A percentile compares a stretch with the other conserved stretches of the same genome.
phyloP scores from a whole-genome alignment of 2,797 vertebrate species.

The Microctenopoma lineatum region DNA sequence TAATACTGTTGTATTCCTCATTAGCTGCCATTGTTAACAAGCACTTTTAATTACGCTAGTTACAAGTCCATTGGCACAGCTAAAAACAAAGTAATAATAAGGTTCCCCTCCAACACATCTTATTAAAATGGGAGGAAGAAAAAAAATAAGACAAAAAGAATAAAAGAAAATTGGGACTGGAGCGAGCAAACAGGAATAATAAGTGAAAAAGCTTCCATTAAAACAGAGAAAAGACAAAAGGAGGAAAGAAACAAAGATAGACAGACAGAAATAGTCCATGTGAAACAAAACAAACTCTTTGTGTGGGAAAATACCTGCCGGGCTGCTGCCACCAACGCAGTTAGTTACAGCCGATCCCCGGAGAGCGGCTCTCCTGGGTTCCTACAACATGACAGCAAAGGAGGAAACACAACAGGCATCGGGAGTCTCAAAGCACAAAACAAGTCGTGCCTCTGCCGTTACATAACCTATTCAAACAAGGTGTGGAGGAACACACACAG shows the following conservation, averaged over 20 bases:
- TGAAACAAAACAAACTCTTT: conserved; percentile 70
- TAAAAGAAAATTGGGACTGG: conserved; percentile 41
- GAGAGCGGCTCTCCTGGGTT: conserved; percentile 62
- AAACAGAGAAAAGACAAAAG: conserved; percentile 29
- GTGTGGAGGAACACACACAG: conserved; percentile 72
- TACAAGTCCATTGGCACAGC: conserved; percentile 88
- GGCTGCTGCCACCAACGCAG: conserved; percentile 57
- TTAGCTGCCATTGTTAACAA: conserved; percentile 95
- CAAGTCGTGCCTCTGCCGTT: conserved; percentile 51
- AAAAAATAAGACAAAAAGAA: conserved; percentile 14
- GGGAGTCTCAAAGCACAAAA: conserved; percentile 64
- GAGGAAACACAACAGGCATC: conserved; percentile 51
- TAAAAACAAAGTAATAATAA: conserved; percentile 72
- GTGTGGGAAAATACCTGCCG: conserved; percentile 76
- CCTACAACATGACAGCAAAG: conserved; percentile 59
- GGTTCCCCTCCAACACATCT: conserved; percentile 60
- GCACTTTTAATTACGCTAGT: conserved; percentile 93
- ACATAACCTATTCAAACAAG: conserved; percentile 66
- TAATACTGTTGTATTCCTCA: conserved; percentile 92
- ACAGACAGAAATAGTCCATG: conserved; percentile 54
- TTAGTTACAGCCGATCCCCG: conserved; percentile 52
- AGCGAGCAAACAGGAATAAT: conserved; percentile 39
- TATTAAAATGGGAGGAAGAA: conserved; percentile 40
- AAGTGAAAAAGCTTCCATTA: conserved; percentile 24
- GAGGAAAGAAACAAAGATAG: conserved; percentile 37